Base-by-base conservation (phyloP, 2,888 invertebrate genomes). In the Ariolimax columbianus region DNA sequence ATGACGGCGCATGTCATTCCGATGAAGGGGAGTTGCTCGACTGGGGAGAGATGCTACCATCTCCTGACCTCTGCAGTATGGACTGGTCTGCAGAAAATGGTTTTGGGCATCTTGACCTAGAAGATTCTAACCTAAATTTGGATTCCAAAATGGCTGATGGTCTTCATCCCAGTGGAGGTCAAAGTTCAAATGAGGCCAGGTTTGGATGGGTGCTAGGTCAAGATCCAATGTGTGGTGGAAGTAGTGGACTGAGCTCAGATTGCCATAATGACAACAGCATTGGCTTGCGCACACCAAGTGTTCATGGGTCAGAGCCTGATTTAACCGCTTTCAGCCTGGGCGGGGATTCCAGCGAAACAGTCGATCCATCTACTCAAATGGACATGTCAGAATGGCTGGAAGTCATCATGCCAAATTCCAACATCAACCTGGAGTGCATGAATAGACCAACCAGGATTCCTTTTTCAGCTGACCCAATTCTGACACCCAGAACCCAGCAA, bases 311-410 rank as follows among this genome's bases (percentile, higher is more conserved):
- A 26, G 92, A 93, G 82, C 90, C 91, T 51, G 91, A 91, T 84
- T 84, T 92, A 73, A 88, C 92, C 14, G 89, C 91, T 36, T 90
- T 92, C 23, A 91, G 91, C 38, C 87, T 92, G 47, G 87, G 86
- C 26, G 89, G 84, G 91, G 91, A 82, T 89, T 89, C 47, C 87
- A 90, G 86, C 86, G 88, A 79, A 89, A 90, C 79, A 4, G 77
- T 83, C n/a, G 84, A 86, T 38, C 84, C 85, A n/a, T 79, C 83
- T 88, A 93, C 96, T 96, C 97, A 97, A 93, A 96, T 96, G 93
- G 97, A 97, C 92, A 97, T 97, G 91, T 95, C 96, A 11, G 96
- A 96, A 91, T 96, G 96, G 96, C 93, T 96, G 90, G 96, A 96
- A 91, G 95, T 96, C 84, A 94, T 96, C 91, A 95, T 96, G 94